Evolutionary conservation across 2,888 invertebrate species (phyloP), one percentile per base, ranked within the genome.

Genomic region (Arge pagana): DNA sequence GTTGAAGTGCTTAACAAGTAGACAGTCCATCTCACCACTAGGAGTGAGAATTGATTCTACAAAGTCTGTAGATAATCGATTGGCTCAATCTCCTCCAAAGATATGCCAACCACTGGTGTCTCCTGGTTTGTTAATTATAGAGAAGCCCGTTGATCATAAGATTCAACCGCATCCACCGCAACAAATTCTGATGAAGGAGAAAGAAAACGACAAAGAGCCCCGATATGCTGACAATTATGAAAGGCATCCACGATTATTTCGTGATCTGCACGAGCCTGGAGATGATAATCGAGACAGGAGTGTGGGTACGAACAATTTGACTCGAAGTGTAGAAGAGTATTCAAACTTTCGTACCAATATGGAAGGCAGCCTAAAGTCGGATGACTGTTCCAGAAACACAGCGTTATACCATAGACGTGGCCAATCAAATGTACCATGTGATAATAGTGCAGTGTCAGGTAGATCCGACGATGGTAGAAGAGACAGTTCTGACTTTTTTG

Each of bases 221-320:
- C 62, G 70, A 11, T 70, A 66, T 24, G 61, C 69, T 1, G 68
- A 72, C 31, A 72, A 70, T 48, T 71, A 71, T n/a, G 72, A 72
- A 31, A 60, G 69, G 11, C 66, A 68, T 55, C 65, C 68, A 2
- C 64, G 71, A 0, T 60, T 56, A 37, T 26, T 31, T 10, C 18
- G 41, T 23, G 50, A 50, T 4, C 4, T 18, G n/a, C 37, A 50
- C 15, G 39, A 33, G 3, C 35, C 33, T 13, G 45, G 45, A 21
- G 45, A 45, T 33, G 45, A 45, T 13, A n/a, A 31, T 19, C 31
- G 35, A 45, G 41, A 40, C 26, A 41, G 24, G 37, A 50, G 31
- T 41, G 13, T 13, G 28, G n/a, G 28, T 19, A 16, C 52, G 16
- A 28, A n/a, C 19, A 42, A 35, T 16, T 24, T 51, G 15, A 35